A percentile compares a stretch with the other conserved stretches of the same genome.
Evolutionary conservation across 2,113 vertebrate genomes (phyloP).

Genomic region (Lagopus leucura): DNA sequence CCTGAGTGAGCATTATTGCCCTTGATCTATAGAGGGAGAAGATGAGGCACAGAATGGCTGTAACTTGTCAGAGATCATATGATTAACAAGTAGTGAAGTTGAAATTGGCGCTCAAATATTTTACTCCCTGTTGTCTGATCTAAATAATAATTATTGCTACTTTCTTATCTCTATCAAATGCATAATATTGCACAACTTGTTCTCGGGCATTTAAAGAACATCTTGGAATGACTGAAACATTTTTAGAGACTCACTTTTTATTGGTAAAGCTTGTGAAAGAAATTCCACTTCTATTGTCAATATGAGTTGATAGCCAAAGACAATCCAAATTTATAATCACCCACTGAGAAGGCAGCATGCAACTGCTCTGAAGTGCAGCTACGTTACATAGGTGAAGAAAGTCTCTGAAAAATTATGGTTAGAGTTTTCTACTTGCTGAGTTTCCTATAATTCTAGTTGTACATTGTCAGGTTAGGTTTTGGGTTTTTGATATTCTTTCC

Average conservation of each 20-base stretch:
- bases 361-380: background rate
- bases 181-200: background rate
- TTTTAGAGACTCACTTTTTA: background rate
- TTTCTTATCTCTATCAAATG: background rate
- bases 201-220: background rate
- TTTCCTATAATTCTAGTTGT: background rate
- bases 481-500: background rate
- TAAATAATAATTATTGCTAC: background rate
- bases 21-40: background rate
- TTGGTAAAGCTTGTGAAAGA: background rate
- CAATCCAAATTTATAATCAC: background rate
- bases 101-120: background rate
- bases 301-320: background rate
- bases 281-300: background rate
- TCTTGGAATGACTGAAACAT: background rate
- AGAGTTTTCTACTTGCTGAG: background rate
- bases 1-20: background rate
- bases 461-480: background rate
- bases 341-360: background rate
- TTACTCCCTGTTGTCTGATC: background rate
- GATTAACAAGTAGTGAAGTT: background rate
- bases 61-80: accelerated
- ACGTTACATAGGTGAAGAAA: accelerated
- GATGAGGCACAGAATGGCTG: background rate
- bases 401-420: background rate